Conservation (phyloP, 2,888 invertebrate species). For the Diadegma fenestrale region DNA sequence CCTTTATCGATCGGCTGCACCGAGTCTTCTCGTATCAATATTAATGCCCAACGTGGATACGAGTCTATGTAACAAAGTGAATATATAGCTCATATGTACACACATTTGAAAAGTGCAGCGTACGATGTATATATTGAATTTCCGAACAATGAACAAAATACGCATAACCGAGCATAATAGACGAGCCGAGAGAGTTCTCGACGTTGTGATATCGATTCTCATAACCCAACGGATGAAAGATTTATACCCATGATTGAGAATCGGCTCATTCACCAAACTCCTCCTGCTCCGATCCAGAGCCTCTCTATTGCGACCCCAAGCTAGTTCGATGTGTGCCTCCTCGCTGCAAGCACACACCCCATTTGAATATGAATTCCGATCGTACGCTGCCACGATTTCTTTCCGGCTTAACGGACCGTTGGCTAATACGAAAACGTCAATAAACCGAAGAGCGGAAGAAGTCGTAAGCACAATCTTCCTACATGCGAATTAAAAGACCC, state of each 20-base stretch:
- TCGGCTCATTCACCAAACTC: constrained; percentile 27
- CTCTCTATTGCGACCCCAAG: constrained; percentile 7
- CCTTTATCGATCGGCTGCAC: background rate
- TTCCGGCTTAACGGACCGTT: constrained; percentile 75
- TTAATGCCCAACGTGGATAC: background rate
- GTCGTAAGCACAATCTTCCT: constrained; percentile 26
- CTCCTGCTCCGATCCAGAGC: background rate
- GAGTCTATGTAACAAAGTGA: background rate
- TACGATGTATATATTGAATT: background rate
- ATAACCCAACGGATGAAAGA: constrained; percentile 59
- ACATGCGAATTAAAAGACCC: constrained; percentile 22
- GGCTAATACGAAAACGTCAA: constrained; percentile 72
- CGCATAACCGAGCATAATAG: constrained; percentile 50
- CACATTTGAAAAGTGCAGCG: background rate
- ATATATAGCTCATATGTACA: constrained; percentile 1
- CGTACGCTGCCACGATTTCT: constrained; percentile 69
- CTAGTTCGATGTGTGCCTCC: constrained; percentile 2
- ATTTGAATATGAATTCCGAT: constrained; percentile 74
- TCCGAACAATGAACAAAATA: constrained; percentile 34
- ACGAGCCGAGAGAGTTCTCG: constrained; percentile 34
- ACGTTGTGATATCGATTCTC: constrained; percentile 60
- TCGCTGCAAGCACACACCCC: constrained; percentile 26
- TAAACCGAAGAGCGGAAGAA: constrained; percentile 69
- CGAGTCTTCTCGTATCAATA: background rate
- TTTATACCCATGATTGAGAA: constrained; percentile 62